Conservation (phyloP, 2,113 vertebrate species). For the Microtus ochrogaster region DNA sequence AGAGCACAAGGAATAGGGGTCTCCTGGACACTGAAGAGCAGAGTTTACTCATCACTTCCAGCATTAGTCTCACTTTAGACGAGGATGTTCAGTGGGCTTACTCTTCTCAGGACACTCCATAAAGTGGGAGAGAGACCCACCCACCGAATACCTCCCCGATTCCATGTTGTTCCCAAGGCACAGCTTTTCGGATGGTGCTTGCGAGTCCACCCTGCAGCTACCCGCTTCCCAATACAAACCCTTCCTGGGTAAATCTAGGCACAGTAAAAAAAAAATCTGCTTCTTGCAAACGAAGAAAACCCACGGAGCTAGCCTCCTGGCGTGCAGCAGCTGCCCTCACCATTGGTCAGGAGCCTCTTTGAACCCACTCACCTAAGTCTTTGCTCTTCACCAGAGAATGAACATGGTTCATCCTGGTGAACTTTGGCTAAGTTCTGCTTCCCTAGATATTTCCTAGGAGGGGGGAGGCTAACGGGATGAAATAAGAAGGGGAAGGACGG, state of each 20-base stretch:
- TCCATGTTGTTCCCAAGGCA: neutral
- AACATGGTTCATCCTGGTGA: slow-evolving; percentile 51
- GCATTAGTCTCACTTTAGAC: slow-evolving; percentile 18
- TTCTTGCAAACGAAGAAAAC: slow-evolving; percentile 60
- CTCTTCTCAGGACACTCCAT: neutral
- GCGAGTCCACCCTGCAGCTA: slow-evolving; percentile 9
- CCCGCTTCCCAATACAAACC: slow-evolving; percentile 1
- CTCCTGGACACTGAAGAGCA: slow-evolving; percentile 27
- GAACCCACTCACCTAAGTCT: slow-evolving; percentile 34
- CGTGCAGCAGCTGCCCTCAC: neutral
- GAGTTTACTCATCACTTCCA: slow-evolving; percentile 9
- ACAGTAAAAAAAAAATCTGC: neutral
- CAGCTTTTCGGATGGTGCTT: neutral
- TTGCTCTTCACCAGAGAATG: slow-evolving; percentile 62
- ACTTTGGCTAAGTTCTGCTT: slow-evolving; percentile 48
- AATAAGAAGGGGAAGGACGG: slow-evolving; percentile 8
- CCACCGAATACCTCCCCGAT: neutral
- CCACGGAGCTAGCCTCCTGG: slow-evolving; percentile 47
- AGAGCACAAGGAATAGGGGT: slow-evolving; percentile 18
- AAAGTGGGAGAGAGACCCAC: neutral
- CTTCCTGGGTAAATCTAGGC: slow-evolving; percentile 31
- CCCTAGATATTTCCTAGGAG: slow-evolving; percentile 54
- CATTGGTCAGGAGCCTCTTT: slow-evolving; percentile 28
- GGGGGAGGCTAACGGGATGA: slow-evolving; percentile 52
- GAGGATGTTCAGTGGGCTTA: neutral